Percentiles rank a stretch among this genome's conserved stretches.
Conservation (phyloP, 2,888 invertebrate genomes). For the Punctoribates punctum region DNA sequence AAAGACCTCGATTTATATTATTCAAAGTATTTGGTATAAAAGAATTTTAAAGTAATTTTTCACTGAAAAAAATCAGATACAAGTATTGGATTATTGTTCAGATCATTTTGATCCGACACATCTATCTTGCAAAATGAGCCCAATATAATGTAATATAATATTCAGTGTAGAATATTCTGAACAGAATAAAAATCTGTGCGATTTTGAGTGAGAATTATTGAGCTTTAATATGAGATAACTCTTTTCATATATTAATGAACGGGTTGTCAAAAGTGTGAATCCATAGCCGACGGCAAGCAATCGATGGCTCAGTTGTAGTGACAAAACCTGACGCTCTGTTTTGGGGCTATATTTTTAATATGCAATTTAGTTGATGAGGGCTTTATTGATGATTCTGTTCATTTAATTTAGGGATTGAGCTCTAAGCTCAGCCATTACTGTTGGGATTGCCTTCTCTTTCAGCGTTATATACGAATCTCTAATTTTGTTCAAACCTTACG, state of each 20-base stretch:
- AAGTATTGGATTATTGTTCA: not conserved
- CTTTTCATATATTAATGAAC: not conserved
- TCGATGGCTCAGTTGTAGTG: not conserved
- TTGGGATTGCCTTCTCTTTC: not conserved
- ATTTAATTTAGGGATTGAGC: constrained; percentile 3
- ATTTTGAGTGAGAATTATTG: too few species aligned
- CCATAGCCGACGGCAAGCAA: not conserved
- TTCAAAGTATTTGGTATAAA: not conserved
- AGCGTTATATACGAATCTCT: not conserved
- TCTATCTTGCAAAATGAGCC: too few species aligned
- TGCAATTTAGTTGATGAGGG: constrained; percentile 5
- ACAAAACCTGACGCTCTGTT: not conserved
- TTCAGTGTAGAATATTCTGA: too few species aligned
- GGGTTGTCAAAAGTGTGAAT: not conserved
- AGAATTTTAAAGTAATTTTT: not conserved
- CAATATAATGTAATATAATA: too few species aligned
- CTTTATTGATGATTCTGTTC: constrained; percentile 5
- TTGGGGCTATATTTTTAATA: not conserved
- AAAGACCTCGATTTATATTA: not conserved
- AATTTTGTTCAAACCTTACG: constrained; percentile 5
- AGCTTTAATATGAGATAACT: too few species aligned
- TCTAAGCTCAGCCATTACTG: not conserved
- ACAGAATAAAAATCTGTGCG: too few species aligned
- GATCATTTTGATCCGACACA: too few species aligned
- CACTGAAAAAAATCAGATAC: not conserved